Base-by-base conservation (phyloP, 2,797 vertebrate genomes). In the Lacerta bilineata region DNA sequence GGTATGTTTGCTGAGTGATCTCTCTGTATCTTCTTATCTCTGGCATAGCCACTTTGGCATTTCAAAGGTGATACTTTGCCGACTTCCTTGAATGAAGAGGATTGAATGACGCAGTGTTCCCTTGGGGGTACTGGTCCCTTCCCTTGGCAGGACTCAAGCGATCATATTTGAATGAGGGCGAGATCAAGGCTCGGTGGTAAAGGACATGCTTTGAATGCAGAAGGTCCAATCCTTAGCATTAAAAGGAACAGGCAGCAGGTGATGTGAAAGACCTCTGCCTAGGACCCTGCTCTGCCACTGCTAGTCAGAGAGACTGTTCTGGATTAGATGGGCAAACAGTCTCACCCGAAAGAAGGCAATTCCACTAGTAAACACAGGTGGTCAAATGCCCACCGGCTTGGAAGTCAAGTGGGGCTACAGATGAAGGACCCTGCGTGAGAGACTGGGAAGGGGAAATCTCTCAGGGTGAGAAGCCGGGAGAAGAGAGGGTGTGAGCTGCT, bases 21-120 rank as follows among this genome's bases (percentile, higher is more conserved):
- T 75, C 80, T 85, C 88, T 84, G 7, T 8, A 64, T 66, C 64
- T 90, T 78, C 82, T 91, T 83, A 84, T 90, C 84, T 93, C 90
- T 66, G 89, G 8, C 88, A 86, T 74, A n/a, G 64, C 80, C 0
- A 1, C 76, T 89, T 87, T 76, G 84, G 61, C 3, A 41, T 80
- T 87, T 41, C 82, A 89, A 92, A 92, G 84, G 55, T 59, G 77
- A 43, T 78, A 46, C 61, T 83, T 84, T 86, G 84, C 81, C 80
- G 82, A 72, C 83, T 76, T 84, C n/a, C 61, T 84, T 66, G 71
- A 89, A 68, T 87, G 36, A 77, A 86, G 83, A 87, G 88, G 50
- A 82, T 90, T 86, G 88, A 90, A 66, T 86, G 89, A 80, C 91
- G 88, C 8, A 15, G 33, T n/a, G 39, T 39, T n/a, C 86, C 76